phyloP scores from a whole-genome alignment of 53 echinoderm and acorn worm genomes.

The Temnopleurus reevesii region DNA sequence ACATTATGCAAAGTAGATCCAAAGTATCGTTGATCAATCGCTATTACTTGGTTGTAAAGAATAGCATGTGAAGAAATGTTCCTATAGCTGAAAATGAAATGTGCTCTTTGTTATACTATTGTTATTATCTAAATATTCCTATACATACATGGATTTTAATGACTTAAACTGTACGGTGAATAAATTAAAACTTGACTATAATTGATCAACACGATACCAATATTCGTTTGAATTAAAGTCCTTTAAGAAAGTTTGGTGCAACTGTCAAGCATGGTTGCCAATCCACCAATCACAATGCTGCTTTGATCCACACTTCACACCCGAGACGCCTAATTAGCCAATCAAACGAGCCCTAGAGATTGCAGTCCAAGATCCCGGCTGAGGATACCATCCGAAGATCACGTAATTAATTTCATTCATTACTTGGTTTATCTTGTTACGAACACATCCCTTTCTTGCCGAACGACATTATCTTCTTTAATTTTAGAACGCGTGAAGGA shows the following conservation, averaged over 20 bases:
- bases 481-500: neutral
- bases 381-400: constrained; percentile 27
- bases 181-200: too few relatives aligned
- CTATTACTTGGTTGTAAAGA: too few relatives aligned
- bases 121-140: too few relatives aligned
- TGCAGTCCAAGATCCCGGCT: neutral
- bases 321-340: constrained; percentile 36
- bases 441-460: constrained; percentile 7
- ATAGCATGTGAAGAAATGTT: too few relatives aligned
- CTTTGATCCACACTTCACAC: neutral
- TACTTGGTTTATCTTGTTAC: constrained; percentile 49
- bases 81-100: too few relatives aligned
- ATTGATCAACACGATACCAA: too few relatives aligned
- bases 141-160: too few relatives aligned
- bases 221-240: too few relatives aligned
- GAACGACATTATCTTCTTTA: neutral
- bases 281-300: neutral
- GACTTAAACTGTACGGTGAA: too few relatives aligned
- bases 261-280: neutral
- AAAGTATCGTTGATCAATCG: too few relatives aligned
- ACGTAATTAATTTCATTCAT: constrained; percentile 59
- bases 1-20: too few relatives aligned
- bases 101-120: too few relatives aligned
- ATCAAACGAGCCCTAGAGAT: constrained; percentile 38
- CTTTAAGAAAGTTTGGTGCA: neutral